Evolutionary conservation across 2,888 invertebrate genomes (phyloP), one percentile per base, ranked within the genome.

Genomic region (Anarsia innoxiella): DNA sequence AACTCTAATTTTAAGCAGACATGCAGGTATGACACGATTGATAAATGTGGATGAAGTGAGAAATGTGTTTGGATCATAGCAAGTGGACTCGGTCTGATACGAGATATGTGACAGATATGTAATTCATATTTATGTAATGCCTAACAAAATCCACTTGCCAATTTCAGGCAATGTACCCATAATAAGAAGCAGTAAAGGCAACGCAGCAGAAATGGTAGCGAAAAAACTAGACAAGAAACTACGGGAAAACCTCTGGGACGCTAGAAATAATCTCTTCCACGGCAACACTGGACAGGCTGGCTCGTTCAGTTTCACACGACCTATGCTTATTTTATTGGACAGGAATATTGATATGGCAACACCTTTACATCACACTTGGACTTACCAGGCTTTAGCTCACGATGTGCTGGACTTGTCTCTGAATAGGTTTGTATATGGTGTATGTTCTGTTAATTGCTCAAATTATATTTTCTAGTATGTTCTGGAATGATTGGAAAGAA

Each of bases 321-420:
- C 99, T 0, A 87, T 99, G 56, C 83, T 99, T 19, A 92, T 99
- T 47, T 83, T 99, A 42, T 83, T 99, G 38, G 99, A 99, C 73
- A 88, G 99, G 42, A 97, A 95, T 74, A 88, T 97, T 47, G 99
- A 99, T 72, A 91, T 99, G 89, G 97, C 98, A 1, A 99, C 99
- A 27, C 97, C 97, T 13, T 82, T 99, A 42, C 99, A 99, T 86
- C 99, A 99, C 74, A 98, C 99, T 0, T 99, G 99, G 99, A 99
- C 99, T 0, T 99, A 99, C 74, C 99, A 99, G 77, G 99, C 99
- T 1, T 79, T 99, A 37, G 93, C 96, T 13, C 99, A 99, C 74
- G 99, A 99, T 86, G 93, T 99, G 2, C 75, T 99, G 39, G 95
- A 97, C 61, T 86, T 98, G 50, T 91, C 95, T 5, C 82, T 98